Conservation (phyloP, 1,140 invertebrate species). For the Holcopasites calliopsidis region DNA sequence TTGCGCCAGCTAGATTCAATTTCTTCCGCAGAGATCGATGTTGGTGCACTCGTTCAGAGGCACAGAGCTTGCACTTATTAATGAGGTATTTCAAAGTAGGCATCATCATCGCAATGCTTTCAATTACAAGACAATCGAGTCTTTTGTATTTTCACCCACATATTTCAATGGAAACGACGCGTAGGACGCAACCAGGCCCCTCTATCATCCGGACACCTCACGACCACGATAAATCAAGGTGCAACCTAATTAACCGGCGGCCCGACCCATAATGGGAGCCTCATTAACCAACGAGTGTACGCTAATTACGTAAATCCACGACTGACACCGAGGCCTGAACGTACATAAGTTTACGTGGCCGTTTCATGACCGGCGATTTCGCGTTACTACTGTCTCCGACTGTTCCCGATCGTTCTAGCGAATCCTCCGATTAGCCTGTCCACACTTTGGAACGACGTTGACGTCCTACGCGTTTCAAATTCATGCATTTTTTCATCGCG, state of each 20-base stretch:
- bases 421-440: slow-evolving; percentile 22
- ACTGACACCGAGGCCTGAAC: slow-evolving; percentile 5
- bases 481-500: neutral
- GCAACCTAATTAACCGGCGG: slow-evolving; percentile 69
- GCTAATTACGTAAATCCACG: slow-evolving; percentile 64
- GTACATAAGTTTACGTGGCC: slow-evolving; percentile 25
- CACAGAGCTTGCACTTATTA: neutral
- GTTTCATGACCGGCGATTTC: slow-evolving; percentile 14
- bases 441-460: neutral
- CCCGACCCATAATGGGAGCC: slow-evolving; percentile 60
- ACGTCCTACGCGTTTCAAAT: neutral
- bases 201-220: slow-evolving; percentile 39
- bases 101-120: neutral
- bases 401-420: slow-evolving; percentile 16
- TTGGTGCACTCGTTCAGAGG: neutral
- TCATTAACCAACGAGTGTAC: slow-evolving; percentile 67
- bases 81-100: neutral
- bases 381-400: slow-evolving; percentile 13
- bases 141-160: slow-evolving; percentile 23
- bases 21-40: neutral
- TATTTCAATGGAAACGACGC: neutral
- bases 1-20: neutral
- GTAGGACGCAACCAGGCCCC: slow-evolving; percentile 5
- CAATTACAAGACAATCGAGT: slow-evolving; percentile 36
- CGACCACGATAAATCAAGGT: slow-evolving; percentile 68